Evolutionary conservation across 2,113 vertebrate genomes (phyloP).

Genomic region (Sitta europaea): DNA sequence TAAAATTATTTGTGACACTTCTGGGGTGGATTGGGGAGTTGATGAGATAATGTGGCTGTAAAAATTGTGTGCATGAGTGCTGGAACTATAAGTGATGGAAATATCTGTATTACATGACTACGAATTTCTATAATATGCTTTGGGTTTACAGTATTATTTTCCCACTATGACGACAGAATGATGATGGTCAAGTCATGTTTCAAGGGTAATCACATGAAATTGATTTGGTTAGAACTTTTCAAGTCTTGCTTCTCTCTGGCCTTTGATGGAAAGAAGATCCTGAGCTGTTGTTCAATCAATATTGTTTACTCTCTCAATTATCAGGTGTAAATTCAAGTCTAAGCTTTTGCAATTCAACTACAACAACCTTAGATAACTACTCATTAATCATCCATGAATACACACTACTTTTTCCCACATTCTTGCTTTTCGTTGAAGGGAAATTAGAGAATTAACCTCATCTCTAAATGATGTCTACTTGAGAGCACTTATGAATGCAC

Average conservation of each 20-base stretch:
- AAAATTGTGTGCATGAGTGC: fast-evolving
- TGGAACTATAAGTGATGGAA: neutral
- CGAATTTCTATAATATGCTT: neutral
- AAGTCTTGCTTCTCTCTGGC: neutral
- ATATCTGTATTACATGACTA: neutral
- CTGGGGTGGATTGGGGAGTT: neutral
- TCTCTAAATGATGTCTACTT: neutral
- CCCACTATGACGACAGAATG: neutral
- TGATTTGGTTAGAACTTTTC: neutral
- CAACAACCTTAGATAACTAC: neutral
- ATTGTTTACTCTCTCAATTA: slow-evolving; percentile 32
- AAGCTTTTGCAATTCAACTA: neutral
- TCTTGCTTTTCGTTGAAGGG: neutral
- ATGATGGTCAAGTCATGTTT: neutral
- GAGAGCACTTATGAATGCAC: neutral
- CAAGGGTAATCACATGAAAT: neutral
- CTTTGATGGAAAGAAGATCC: neutral
- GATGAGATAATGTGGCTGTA: neutral
- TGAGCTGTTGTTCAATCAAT: slow-evolving; percentile 50
- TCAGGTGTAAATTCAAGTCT: neutral
- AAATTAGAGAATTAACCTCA: neutral
- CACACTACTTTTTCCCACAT: neutral
- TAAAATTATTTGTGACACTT: neutral
- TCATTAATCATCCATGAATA: neutral
- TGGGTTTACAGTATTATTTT: neutral